phyloP scores from a whole-genome alignment of 2,888 invertebrate genomes.

The Andricus quercusramuli region DNA sequence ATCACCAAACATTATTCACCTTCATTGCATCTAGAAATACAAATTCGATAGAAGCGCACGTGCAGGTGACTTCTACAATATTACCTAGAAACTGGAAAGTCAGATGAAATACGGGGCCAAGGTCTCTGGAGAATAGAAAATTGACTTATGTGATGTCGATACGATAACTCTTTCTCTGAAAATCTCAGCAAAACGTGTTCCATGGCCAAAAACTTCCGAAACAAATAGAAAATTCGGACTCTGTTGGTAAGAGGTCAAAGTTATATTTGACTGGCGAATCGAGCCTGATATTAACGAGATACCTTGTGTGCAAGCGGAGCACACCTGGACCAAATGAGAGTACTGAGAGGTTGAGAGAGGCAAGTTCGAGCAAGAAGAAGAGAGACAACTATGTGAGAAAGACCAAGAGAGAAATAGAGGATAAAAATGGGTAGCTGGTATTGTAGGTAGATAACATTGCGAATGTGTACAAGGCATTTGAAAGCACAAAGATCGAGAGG shows the following conservation, averaged over 20 bases:
- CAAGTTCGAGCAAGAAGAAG: constrained; percentile 34
- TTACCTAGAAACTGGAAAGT: not conserved
- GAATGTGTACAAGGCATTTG: constrained; percentile 59
- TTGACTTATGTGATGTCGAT: constrained; percentile 3
- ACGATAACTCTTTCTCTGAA: not conserved
- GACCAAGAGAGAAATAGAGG: constrained; percentile 30
- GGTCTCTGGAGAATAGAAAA: constrained; percentile 1
- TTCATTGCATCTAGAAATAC: not conserved
- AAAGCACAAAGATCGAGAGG: constrained; percentile 59
- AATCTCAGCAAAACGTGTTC: not conserved
- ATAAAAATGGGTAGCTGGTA: constrained; percentile 18
- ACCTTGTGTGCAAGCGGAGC: constrained; percentile 47
- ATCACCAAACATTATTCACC: not conserved
- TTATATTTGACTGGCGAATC: constrained; percentile 26
- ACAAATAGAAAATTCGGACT: constrained; percentile 44
- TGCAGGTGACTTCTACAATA: not conserved
- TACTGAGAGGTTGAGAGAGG: constrained; percentile 39
- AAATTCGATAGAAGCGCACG: not conserved
- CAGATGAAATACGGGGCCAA: constrained; percentile 5
- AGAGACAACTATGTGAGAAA: constrained; percentile 42
- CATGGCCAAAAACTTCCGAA: not conserved
- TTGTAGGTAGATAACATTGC: constrained; percentile 44
- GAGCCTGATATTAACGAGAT: constrained; percentile 46
- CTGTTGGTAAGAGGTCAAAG: constrained; percentile 50
- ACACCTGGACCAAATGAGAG: constrained; percentile 47